Base-by-base conservation (phyloP, 2,113 vertebrate genomes). In the Apodemus sylvaticus region DNA sequence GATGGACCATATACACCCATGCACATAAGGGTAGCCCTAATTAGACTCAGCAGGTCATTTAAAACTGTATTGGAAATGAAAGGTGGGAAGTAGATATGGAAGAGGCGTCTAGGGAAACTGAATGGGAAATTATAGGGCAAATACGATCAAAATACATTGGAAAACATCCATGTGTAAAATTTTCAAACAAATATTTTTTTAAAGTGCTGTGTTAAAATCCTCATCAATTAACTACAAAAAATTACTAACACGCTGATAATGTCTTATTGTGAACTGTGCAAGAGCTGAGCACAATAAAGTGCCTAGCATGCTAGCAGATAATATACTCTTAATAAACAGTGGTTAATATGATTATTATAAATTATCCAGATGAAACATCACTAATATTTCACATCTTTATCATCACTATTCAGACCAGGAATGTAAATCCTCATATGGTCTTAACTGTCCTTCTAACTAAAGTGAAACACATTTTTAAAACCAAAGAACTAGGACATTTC, bases 161-260 rank as follows among this genome's bases (percentile, higher is more conserved):
- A 81, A 81, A 24, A n/a, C 22, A 60, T 16, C 20, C 12, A 81
- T 55, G 20, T 58, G 55, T 81, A 60, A 39, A 82, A 39, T 26
- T 82, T 82, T 39, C 53, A 82, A 82, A 39, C 24, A 39, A 77
- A 77, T n/a, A 26, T 60, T 13, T 55, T 58, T 82, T 48, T n/a
- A 81, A 82, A 58, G 20, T 58, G 19, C 88, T 89, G 31, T 20
- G 22, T 92, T 95, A 42, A 95, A 95, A 89, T 86, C 13, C 36
- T 10, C 74, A 96, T 9, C 86, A 94, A 90, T 55, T 68, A 68
- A 20, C 71, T 85, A 85, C 45, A 93, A 91, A n/a, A 91, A n/a
- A 62, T 89, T 93, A 94, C 22, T 95, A 74, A 94, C 74, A 12
- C 42, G 95, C 77, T 96, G 48, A 95, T 74, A 42, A 93, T n/a